Evolutionary conservation across 2,113 vertebrate species (phyloP).

Genomic region (Mesoclemmys tuberculata): DNA sequence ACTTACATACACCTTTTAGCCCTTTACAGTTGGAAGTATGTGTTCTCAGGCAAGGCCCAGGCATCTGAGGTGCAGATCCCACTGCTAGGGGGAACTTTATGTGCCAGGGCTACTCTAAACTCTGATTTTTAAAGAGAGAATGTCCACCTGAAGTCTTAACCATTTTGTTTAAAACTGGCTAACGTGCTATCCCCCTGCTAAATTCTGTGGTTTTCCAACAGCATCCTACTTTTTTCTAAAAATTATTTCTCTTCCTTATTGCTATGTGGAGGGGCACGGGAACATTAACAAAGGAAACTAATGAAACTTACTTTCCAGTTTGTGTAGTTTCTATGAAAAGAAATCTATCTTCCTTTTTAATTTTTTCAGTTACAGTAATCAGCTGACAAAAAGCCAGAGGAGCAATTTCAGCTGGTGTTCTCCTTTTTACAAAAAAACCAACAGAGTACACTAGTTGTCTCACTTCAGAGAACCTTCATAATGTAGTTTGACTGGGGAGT

Average conservation of each 20-base stretch:
- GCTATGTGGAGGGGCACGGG: not conserved
- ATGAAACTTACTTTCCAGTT: not conserved
- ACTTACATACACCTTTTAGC: not conserved
- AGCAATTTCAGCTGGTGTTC: not conserved
- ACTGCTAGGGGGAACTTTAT: not conserved
- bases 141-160: not conserved
- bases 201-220: not conserved
- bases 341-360: not conserved
- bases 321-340: not conserved
- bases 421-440: not conserved
- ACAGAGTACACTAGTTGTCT: not conserved
- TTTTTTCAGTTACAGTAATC: not conserved
- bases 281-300: not conserved
- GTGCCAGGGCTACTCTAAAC: not conserved
- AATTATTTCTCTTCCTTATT: not conserved
- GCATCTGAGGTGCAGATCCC: not conserved
- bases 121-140: not conserved
- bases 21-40: not conserved
- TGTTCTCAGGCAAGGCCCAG: not conserved
- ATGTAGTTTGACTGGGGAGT: not conserved
- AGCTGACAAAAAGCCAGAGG: constrained; percentile 10
- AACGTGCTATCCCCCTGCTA: not conserved
- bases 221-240: not conserved
- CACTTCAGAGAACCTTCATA: not conserved
- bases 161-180: not conserved